Base-by-base conservation (phyloP, 53 echinoderm and acorn worm species). In the Apostichopus leukothele region DNA sequence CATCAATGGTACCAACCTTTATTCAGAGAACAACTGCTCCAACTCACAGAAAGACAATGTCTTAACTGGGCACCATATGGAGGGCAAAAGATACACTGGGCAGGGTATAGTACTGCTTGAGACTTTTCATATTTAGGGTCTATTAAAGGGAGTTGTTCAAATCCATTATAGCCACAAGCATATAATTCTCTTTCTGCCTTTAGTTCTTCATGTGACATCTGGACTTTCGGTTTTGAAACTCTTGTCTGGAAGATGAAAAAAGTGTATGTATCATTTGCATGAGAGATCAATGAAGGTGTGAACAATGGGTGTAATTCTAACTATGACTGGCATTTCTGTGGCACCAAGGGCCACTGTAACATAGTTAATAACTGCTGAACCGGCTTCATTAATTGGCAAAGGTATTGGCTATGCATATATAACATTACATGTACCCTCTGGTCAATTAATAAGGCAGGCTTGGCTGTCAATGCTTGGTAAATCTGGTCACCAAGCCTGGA, bases 131-230 rank as follows among this genome's bases (percentile, higher is more conserved):
- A 55, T 81, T 53, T 20, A 1, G 0, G 11, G 53, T 52, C 59
- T 7, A 54, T 59, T 6, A 81, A 54, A 81, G 81, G 81, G 22
- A 81, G 81, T 81, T 81, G 81, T n/a, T 18, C 81, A 55, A 81
- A 81, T 59, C 81, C 81, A 22, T 81, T 81, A 12, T 55, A 81
- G 1, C 81, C 81, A 54, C 81, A 81, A 21, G 81, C 12, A 81
- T 54, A 60, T 9, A 81, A n/a, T 20, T 21, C 54, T 16, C 54
- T 51, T 52, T 54, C 79, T n/a, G 54, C 16, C 18, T 52, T 7
- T 23, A 23, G 23, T 51, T 51, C 13, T 54, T 79, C 52, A 79
- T 18, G 1, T 79, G 79, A 52, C 79, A 79, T 79, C 52, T 53
- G 79, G n/a, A n/a, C n/a, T 71, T 71, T 1, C 6, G 3, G 16